These are phyloP conservation scores for Gallinago undulata DNA, from an alignment of 2,113 vertebrate genomes.

Conservation along the genomic window DNA sequence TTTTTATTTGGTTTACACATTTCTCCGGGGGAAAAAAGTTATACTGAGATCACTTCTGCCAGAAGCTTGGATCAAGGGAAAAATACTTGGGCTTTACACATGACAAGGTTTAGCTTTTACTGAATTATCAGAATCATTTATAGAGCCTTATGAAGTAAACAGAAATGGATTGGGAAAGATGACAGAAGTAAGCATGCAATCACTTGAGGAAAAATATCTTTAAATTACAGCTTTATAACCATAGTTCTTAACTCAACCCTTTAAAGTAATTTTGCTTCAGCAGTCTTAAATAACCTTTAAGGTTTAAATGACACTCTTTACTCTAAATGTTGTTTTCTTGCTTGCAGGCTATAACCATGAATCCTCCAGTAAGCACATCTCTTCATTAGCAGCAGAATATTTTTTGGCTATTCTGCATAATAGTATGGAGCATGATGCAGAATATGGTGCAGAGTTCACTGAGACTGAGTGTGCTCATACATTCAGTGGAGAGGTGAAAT, in stretches of 20 bases:
- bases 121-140: background rate
- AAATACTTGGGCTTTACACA: background rate
- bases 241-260: background rate
- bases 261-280: background rate
- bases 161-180: background rate
- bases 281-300: constrained; percentile 3
- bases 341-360: constrained; percentile 1
- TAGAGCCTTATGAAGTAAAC: background rate
- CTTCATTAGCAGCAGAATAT: background rate
- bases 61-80: background rate
- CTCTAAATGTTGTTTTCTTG: background rate
- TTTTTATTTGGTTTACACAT: background rate
- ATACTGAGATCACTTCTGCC: background rate
- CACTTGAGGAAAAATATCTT: background rate
- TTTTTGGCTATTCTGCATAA: background rate
- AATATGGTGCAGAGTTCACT: background rate
- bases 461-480: background rate
- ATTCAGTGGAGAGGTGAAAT: background rate
- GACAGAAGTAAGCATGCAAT: background rate
- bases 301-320: background rate
- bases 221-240: background rate
- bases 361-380: background rate
- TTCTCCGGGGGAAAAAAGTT: background rate
- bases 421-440: background rate
- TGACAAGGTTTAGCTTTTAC: background rate